phyloP scores from a whole-genome alignment of 2,113 vertebrate species.

The Ceratotherium simum region DNA sequence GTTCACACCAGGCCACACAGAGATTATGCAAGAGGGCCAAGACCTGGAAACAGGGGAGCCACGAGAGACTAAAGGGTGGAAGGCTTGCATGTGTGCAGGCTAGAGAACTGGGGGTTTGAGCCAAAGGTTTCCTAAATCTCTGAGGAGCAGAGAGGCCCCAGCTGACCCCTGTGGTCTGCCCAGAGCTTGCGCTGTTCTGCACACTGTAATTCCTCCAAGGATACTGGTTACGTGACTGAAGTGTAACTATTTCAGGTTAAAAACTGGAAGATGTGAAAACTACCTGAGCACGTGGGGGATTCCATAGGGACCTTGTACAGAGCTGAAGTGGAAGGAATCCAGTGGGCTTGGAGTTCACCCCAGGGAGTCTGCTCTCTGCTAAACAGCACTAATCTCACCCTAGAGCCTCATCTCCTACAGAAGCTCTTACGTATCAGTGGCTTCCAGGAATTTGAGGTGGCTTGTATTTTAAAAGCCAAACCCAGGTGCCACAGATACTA shows the following conservation, averaged over 20 bases:
- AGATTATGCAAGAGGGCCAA: not conserved
- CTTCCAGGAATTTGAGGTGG: not conserved
- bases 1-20: not conserved
- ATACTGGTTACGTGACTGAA: accelerated
- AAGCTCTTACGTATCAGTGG: not conserved
- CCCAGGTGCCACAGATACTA: not conserved
- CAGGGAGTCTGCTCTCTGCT: not conserved
- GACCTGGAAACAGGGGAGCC: not conserved
- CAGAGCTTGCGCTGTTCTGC: not conserved
- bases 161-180: not conserved
- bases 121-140: not conserved
- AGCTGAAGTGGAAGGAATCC: not conserved
- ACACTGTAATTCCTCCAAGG: not conserved
- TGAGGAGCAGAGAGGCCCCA: not conserved
- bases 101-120: not conserved
- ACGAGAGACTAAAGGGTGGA: not conserved
- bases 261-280: not conserved
- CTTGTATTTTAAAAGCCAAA: not conserved
- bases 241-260: not conserved
- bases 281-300: not conserved
- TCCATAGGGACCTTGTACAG: not conserved
- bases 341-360: not conserved
- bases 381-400: accelerated
- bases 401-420: not conserved
- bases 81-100: not conserved